Evolutionary conservation across 2,113 vertebrate species (phyloP), one percentile per base, ranked within the genome.

Genomic region (Acanthisitta chloris): DNA sequence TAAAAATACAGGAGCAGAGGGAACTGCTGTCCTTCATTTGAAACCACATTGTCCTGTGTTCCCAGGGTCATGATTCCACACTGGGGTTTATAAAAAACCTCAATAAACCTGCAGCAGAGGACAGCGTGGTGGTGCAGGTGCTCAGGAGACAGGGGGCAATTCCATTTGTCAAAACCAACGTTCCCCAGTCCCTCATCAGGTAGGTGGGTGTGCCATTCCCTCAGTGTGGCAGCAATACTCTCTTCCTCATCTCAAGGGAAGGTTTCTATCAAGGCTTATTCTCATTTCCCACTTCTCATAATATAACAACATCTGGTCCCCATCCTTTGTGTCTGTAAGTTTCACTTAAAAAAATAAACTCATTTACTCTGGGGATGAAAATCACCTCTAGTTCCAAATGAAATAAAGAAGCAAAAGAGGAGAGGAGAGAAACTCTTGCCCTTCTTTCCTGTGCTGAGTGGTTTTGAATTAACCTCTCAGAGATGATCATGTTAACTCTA

Each of bases 91-190:
- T 97, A 77, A 82, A 97, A 77, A 96, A 98, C 31, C 43, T 99
- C 96, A 98, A 98, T 14, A 58, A 95, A 33, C 98, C 99, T 0
- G 94, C 85, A 0, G 80, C 97, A 36, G 88, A 92, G 15, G 98
- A 99, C 97, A 97, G 98, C 1, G 99, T 99, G 78, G 18, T 99
- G 74, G 99, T 99, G 24, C 96, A 98, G 86, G 99, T 99, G 77
- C 97, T 99, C 90, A 99, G 98, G 98, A 98, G 96, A 88, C 99
- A 99, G 95, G 99, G 99, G 6, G 99, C 99, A 1, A 97, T 99
- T 95, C 99, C 99, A 1, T 99, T 99, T 62, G 98, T 99, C 91
- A 99, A 99, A 96, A 99, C 99, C 94, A 99, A 99, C 19, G 17
- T 99, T 45, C 98, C 99, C 10, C 99, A 99, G 96, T 98, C 98